A percentile compares a stretch with the other conserved stretches of the same genome.
Conservation (phyloP, 2,797 vertebrate genomes). For the Buphagus erythrorhynchus region DNA sequence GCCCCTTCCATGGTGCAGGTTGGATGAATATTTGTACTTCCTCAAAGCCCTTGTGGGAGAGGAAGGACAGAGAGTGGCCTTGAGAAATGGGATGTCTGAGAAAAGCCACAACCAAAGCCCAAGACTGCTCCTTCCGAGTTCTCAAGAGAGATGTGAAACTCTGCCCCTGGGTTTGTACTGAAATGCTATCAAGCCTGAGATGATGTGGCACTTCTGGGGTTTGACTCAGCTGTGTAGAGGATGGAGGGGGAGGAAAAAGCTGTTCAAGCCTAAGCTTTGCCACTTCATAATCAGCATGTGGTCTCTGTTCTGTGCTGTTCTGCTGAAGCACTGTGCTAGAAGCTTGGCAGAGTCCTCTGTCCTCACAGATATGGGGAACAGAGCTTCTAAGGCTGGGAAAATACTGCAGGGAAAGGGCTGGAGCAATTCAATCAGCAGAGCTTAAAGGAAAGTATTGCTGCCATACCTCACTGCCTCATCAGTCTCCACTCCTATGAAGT, state of each 20-base stretch:
- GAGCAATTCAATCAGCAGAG: neutral
- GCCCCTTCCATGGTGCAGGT: fast-evolving
- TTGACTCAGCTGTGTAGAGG: neutral
- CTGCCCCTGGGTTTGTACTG: neutral
- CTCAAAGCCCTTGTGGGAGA: neutral
- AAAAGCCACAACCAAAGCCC: neutral
- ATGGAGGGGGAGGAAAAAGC: neutral
- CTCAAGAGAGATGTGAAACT: neutral
- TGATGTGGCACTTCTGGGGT: neutral
- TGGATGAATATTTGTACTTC: neutral
- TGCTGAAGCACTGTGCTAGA: neutral
- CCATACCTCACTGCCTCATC: neutral
- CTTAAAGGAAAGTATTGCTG: neutral
- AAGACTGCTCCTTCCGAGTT: neutral
- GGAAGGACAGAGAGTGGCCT: neutral
- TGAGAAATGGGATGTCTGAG: neutral
- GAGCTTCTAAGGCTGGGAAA: neutral
- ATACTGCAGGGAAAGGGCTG: neutral
- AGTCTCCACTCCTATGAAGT: neutral
- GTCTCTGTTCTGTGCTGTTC: neutral
- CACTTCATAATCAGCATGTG: neutral
- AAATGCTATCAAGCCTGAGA: neutral
- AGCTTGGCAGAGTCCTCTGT: neutral
- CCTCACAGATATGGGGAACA: neutral
- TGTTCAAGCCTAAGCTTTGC: neutral